Conservation (phyloP, 1,140 invertebrate genomes). For the Bicyclus anynana region DNA sequence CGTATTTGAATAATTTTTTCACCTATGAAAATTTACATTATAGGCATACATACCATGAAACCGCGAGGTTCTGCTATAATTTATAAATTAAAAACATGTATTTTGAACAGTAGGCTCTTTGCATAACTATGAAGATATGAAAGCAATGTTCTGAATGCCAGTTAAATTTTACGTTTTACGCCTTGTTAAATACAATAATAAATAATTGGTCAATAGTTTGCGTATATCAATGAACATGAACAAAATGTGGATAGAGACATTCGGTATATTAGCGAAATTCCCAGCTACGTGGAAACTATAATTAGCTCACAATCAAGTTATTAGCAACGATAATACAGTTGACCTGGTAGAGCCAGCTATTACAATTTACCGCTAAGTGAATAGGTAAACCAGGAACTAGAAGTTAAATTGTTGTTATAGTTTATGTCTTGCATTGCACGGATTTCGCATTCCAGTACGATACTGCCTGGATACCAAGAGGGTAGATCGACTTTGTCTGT, state of each 20-base stretch:
- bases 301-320: conserved; percentile 10
- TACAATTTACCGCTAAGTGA: not conserved
- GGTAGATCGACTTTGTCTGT: too few species aligned
- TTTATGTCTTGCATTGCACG: too few species aligned
- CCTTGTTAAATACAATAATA: not conserved
- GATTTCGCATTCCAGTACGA: too few species aligned
- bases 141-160: not conserved
- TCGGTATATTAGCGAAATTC: conserved; percentile 6
- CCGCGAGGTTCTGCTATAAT: too few species aligned
- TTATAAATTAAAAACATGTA: too few species aligned
- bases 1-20: too few species aligned
- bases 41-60: too few species aligned
- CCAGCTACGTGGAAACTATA: not conserved
- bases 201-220: not conserved
- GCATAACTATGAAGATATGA: too few species aligned
- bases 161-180: not conserved
- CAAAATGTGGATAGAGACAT: not conserved
- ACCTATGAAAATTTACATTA: too few species aligned
- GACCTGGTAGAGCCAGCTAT: not conserved
- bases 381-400: not conserved
- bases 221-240: not conserved
- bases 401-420: not conserved
- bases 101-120: too few species aligned
- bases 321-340: conserved; percentile 8
- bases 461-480: too few species aligned